These are phyloP conservation scores for Agrilus cyanescens DNA, from an alignment of 2,888 invertebrate species.

Conservation along the genomic window DNA sequence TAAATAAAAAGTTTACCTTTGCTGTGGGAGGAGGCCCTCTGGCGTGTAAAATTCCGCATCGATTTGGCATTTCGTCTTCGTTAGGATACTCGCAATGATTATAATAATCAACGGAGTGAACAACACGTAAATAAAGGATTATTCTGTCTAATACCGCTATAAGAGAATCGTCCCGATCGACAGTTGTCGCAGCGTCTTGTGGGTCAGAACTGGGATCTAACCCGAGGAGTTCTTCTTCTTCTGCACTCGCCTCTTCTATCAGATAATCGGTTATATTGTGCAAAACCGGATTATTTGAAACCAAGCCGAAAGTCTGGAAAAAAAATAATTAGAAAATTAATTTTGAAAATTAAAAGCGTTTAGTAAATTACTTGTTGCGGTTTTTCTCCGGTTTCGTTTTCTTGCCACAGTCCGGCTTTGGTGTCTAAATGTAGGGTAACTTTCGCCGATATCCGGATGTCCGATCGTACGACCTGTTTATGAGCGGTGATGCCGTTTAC, in stretches of 20 bases:
- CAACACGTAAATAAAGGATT: slow-evolving; percentile 86
- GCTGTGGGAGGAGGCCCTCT: slow-evolving; percentile 77
- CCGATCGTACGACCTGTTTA: slow-evolving; percentile 77
- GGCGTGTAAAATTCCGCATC: slow-evolving; percentile 97
- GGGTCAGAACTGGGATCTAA: slow-evolving; percentile 41
- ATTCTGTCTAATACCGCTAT: slow-evolving; percentile 66
- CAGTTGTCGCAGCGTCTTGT: slow-evolving; percentile 35
- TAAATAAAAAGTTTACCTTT: slow-evolving; percentile 42
- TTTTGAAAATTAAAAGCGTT: slow-evolving; percentile 2
- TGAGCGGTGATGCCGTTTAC: slow-evolving; percentile 85
- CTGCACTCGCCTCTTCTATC: slow-evolving; percentile 96
- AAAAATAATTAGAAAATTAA: slow-evolving; percentile 1
- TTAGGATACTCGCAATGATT: slow-evolving; percentile 98
- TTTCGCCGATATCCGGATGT: slow-evolving; percentile 84
- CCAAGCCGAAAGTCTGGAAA: slow-evolving; percentile 51
- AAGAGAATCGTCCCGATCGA: slow-evolving; percentile 62
- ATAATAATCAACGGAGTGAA: slow-evolving; percentile 98
- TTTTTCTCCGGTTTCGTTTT: slow-evolving; percentile 36
- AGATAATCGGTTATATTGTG: slow-evolving; percentile 95
- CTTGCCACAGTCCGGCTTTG: slow-evolving; percentile 66
- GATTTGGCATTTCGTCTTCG: slow-evolving; percentile 99
- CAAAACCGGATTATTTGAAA: slow-evolving; percentile 83
- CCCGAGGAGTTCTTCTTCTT: slow-evolving; percentile 89
- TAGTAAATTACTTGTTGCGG: slow-evolving; percentile 23
- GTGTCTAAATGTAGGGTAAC: slow-evolving; percentile 85